A percentile compares a stretch with the other conserved stretches of the same genome.
Conservation (phyloP, 35 echinoderm and acorn worm species). For the Amphiura filiformis region DNA sequence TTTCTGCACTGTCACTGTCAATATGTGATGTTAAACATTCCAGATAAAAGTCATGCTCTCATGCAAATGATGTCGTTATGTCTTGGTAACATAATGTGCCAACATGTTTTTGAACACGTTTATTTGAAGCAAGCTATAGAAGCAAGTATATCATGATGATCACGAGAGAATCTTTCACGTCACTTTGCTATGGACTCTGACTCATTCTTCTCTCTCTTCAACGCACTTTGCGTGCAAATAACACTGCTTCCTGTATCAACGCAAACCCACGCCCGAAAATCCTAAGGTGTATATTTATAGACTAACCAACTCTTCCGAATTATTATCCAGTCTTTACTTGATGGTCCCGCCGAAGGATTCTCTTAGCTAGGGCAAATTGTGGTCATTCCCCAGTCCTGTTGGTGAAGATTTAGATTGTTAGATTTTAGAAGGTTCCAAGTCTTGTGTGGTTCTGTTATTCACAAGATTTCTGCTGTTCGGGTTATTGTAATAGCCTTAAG, state of each 20-base stretch:
- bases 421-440: neutral
- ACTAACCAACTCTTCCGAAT: neutral
- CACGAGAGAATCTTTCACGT: no score
- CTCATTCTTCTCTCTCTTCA: neutral
- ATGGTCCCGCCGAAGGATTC: neutral
- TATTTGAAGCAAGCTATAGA: no score
- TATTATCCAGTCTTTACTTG: neutral
- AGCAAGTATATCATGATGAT: no score
- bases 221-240: neutral
- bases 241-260: neutral
- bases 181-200: neutral
- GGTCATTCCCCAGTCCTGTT: neutral
- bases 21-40: no score
- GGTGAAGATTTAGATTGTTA: neutral
- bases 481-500: no score
- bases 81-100: no score
- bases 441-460: no score
- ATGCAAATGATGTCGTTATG: no score
- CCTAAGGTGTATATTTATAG: neutral
- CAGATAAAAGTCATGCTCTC: no score
- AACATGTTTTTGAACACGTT: no score
- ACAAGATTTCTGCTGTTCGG: no score
- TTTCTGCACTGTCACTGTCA: no score
- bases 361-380: neutral
- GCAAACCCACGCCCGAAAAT: slow-evolving; percentile 9